phyloP scores from a whole-genome alignment of 1,140 invertebrate species.

The Ceratitis capitata region DNA sequence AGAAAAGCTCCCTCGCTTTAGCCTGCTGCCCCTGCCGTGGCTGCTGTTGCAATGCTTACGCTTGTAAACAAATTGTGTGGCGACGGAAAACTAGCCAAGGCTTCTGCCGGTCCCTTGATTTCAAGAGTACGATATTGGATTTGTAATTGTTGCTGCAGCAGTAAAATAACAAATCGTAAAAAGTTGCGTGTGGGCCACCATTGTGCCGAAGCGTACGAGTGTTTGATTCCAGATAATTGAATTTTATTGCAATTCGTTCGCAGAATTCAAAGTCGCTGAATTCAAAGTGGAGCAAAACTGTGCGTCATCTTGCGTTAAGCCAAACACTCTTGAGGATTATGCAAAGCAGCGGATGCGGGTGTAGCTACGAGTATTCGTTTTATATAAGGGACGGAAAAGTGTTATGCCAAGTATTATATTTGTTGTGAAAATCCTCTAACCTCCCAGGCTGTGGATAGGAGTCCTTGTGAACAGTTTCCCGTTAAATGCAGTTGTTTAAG shows the following conservation, averaged over 20 bases:
- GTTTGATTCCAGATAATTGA: conserved; percentile 34
- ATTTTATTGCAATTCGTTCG: conserved; percentile 32
- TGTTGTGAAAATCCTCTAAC: no score
- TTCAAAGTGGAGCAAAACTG: conserved; percentile 12
- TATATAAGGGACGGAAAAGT: background rate
- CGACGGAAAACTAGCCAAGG: conserved; percentile 21
- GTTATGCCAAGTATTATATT: no score
- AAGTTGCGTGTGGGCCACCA: conserved; percentile 25
- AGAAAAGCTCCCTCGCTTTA: background rate
- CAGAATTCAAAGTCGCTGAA: conserved; percentile 15
- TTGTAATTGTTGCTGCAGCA: conserved; percentile 29
- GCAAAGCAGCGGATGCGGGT: background rate
- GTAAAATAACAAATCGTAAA: conserved; percentile 38
- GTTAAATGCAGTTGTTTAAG: no score
- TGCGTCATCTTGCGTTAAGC: conserved; percentile 21
- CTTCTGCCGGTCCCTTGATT: background rate
- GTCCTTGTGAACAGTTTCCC: no score
- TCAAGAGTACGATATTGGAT: background rate
- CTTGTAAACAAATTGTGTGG: conserved; percentile 36
- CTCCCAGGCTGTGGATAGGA: no score
- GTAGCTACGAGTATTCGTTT: no score
- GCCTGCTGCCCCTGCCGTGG: background rate
- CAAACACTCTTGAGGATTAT: background rate
- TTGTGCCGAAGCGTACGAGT: conserved; percentile 25
- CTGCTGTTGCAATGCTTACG: background rate